Conservation (phyloP, 1,140 invertebrate genomes). For the Pseudobourletiella spinata region DNA sequence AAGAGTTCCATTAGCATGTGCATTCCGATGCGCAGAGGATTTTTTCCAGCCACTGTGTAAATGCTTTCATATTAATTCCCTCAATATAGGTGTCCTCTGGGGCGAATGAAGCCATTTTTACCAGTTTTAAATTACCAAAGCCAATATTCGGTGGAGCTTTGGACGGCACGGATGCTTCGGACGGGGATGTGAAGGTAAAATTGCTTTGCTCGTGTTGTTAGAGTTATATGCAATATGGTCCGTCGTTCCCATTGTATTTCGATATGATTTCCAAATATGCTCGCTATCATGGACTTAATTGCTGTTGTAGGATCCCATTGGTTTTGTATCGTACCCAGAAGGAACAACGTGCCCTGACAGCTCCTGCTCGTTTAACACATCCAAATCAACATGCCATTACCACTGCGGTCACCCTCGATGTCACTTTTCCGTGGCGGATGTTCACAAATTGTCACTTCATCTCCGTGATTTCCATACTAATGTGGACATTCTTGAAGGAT, state of each 20-base stretch:
- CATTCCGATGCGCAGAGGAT: too few species aligned
- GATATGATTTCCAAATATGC: too few species aligned
- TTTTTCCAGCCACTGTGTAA: too few species aligned
- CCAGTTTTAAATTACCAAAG: constrained; percentile 83
- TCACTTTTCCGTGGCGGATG: constrained; percentile 57
- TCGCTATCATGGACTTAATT: too few species aligned
- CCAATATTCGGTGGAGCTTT: constrained; percentile 30
- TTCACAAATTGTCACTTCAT: constrained; percentile 59
- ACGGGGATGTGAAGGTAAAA: constrained; percentile 28
- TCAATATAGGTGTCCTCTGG: constrained; percentile 27
- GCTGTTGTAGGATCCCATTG: constrained; percentile 34
- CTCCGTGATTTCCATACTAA: constrained; percentile 74
- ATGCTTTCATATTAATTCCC: neutral
- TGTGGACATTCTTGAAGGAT: constrained; percentile 68
- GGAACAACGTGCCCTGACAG: constrained; percentile 53
- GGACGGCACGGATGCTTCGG: constrained; percentile 14
- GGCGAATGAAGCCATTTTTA: constrained; percentile 70
- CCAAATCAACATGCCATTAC: constrained; percentile 50
- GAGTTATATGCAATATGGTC: too few species aligned
- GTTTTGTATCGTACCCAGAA: constrained; percentile 41
- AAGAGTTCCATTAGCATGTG: neutral
- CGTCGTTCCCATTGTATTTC: too few species aligned
- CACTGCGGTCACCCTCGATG: constrained; percentile 69
- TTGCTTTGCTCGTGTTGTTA: neutral
- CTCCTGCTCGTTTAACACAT: constrained; percentile 50